Conservation (phyloP, 2,113 vertebrate species). For the Sceloporus tristichus region DNA sequence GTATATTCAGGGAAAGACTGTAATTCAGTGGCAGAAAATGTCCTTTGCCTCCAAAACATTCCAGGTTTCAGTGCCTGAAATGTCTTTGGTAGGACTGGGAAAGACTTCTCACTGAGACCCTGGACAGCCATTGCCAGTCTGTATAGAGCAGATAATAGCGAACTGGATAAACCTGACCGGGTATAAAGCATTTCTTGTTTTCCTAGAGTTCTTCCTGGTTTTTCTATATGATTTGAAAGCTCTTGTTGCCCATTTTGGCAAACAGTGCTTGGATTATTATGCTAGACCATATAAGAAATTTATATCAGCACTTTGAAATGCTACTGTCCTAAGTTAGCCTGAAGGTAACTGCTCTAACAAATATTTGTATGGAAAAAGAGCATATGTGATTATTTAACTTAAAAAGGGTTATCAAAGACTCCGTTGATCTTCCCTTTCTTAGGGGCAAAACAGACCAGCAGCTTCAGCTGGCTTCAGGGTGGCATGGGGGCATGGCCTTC, state of each 20-base stretch:
- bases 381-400: background rate
- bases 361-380: background rate
- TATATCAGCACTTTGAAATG: slow-evolving; percentile 9
- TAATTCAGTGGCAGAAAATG: background rate
- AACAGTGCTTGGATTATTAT: background rate
- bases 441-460: no score
- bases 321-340: slow-evolving; percentile 26
- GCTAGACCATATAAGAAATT: background rate
- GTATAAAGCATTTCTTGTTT: background rate
- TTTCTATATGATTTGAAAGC: background rate
- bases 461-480: no score
- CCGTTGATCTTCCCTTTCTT: no score
- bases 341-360: slow-evolving; percentile 7
- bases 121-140: background rate
- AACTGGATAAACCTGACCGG: background rate
- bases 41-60: background rate
- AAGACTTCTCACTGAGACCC: background rate
- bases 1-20: background rate
- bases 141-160: background rate
- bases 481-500: no score
- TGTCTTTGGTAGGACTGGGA: background rate
- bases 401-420: background rate
- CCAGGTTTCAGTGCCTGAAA: background rate
- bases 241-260: background rate
- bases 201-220: background rate